Evolutionary conservation across 2,888 invertebrate species (phyloP), one percentile per base, ranked within the genome.

Genomic region (Theretra japonica): DNA sequence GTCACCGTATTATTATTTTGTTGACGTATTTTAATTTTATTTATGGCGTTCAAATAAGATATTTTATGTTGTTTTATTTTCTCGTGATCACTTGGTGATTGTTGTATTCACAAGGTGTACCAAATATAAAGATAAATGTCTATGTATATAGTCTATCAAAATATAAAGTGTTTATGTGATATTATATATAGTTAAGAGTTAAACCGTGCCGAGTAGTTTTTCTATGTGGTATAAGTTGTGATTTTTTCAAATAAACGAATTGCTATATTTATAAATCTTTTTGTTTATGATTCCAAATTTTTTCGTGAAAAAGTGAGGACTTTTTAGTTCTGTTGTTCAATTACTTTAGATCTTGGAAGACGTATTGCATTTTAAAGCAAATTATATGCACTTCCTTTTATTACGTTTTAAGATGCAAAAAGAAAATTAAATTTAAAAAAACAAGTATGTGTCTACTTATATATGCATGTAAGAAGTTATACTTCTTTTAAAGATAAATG

Each of bases 171-270:
- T 93, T 92, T 92, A 93, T 94, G 94, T 94, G 94, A 94, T 94
- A 93, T 91, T 93, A 91, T 90, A 86, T 92, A 93, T 92, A 92
- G 88, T 89, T 94, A 94, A 94, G 94, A 92, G 90, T 92, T 94
- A 94, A 94, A 93, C 93, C 92, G 94, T 94, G 94, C 94, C 94
- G 93, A 94, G 90, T 94, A 94, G 94, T 91, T 94, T 94, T 94
- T 94, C 93, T 94, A 94, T 94, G 90, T 94, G 94, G 94, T 94
- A 94, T 94, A 90, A 92, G 94, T 94, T 94, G 93, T 94, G 93
- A 92, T 92, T 93, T 93, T 92, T 92, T 89, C 87, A 92, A 65
- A 93, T 94, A 94, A 94, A 94, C 81, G 85, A 90, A 91, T 89
- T 92, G 90, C 91, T 90, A 92, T 92, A 87, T 86, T 53, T 50